Conservation (phyloP, 2,113 vertebrate genomes). For the Elephantulus edwardii region DNA sequence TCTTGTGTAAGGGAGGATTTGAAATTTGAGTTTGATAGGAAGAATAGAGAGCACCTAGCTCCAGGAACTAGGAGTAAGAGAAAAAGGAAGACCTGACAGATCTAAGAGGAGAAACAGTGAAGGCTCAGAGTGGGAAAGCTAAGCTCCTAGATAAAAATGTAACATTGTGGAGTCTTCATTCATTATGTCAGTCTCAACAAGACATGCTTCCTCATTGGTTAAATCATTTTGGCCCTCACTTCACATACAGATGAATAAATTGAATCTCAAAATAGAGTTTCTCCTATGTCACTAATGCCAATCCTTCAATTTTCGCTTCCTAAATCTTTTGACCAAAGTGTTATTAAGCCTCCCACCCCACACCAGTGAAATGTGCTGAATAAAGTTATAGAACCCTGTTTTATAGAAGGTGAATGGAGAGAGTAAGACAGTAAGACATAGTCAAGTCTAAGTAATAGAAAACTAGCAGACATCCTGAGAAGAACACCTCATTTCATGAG, state of each 20-base stretch:
- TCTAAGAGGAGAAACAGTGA: not conserved
- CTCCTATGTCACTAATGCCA: not conserved
- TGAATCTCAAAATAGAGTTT: not conserved
- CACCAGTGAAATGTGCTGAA: not conserved
- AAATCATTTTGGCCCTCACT: not conserved
- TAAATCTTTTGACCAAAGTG: not conserved
- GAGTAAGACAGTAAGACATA: not conserved
- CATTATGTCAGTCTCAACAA: not conserved
- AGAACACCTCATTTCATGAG: not conserved
- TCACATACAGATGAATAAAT: not conserved
- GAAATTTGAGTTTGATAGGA: not conserved
- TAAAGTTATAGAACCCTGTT: not conserved
- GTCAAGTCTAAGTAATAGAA: not conserved
- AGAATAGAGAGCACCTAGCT: not conserved
- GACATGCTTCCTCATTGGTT: not conserved
- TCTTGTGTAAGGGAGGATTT: not conserved
- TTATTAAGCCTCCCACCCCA: not conserved
- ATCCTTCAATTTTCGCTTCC: slow-evolving; percentile 11
- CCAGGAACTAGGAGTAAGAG: not conserved
- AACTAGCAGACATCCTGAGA: not conserved
- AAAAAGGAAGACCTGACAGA: not conserved
- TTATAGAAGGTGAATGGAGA: not conserved
- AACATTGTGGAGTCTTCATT: not conserved
- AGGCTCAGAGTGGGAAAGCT: not conserved
- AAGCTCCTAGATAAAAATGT: not conserved